A percentile compares a stretch with the other conserved stretches of the same genome.
These are phyloP conservation scores for Mareca strepera DNA, from an alignment of 2,797 vertebrate species.

Conservation along the genomic window DNA sequence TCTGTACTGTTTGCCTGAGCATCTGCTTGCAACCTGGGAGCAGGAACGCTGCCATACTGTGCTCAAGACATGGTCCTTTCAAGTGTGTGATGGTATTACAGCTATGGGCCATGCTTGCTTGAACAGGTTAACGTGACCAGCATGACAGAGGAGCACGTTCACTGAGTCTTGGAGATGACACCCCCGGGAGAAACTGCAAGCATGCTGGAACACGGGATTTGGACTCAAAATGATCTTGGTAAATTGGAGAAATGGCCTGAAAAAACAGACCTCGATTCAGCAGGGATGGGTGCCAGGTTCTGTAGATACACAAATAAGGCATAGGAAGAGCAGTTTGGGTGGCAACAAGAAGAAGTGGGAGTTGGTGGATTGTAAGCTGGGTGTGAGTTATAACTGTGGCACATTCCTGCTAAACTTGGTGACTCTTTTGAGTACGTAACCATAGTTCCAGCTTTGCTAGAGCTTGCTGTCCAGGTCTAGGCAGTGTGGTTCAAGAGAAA, in stretches of 20 bases:
- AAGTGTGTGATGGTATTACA: neutral
- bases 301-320: accelerated
- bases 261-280: neutral
- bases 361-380: neutral
- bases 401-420: neutral
- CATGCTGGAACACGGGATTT: neutral
- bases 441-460: neutral
- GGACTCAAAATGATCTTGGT: neutral
- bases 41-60: neutral
- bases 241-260: neutral
- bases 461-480: neutral
- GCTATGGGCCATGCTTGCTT: neutral
- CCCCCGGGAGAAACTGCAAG: neutral
- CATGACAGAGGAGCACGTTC: neutral
- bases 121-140: neutral
- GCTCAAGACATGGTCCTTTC: neutral
- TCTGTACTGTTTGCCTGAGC: neutral
- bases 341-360: neutral
- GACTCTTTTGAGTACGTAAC: neutral
- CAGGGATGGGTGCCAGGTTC: neutral
- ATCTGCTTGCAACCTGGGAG: neutral
- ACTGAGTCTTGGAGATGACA: neutral
- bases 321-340: neutral
- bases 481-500: neutral
- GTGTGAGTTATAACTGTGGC: neutral